Evolutionary conservation across 2,797 vertebrate species (phyloP), one percentile per base, ranked within the genome.

Genomic region (Enteromius fasciolatus): DNA sequence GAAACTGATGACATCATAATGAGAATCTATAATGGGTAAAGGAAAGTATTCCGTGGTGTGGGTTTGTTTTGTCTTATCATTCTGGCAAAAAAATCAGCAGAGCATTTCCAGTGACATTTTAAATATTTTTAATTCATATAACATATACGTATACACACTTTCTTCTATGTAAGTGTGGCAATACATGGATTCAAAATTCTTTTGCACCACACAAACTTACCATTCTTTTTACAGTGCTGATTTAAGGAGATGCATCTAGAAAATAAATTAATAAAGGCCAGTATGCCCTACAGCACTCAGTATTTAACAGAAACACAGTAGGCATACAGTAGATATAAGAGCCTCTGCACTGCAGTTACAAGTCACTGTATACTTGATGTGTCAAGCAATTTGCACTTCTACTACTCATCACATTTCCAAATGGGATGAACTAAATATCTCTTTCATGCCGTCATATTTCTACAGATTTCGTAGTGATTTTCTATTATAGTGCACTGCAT

Each of bases 401-500:
- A 67, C 20, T 28, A 57, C 18, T 15, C 20, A 39, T 52, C 17
- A 81, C 25, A 36, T 33, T 15, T 73, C 31, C 31, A 66, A 52
- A 31, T 6, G 9, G 23, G 25, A 39, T 44, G 6, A 20, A 64
- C 50, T 50, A 39, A 76, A 82, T 46, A 3, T 68, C 17, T 1
- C 0, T 75, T 31, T 59, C 81, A 82, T 69, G 64, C 64, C 1
- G 0, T 66, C 8, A 63, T 23, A 36, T 64, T 81, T 66, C 10
- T 52, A 41, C 11, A 75, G 61, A 31, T 75, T 75, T 54, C 46
- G 6, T 23, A 64, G 46, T 66, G 72, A 67, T 61, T 10, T 63
- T 81, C 28, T 41, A 75, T 50, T 17, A 54, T 54, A 52, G 59
- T 66, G 31, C n/a, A 54, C 17, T 67, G 46, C 46, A 82, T 82